Percentiles rank a stretch among this genome's conserved stretches.
Conservation (phyloP, 2,113 vertebrate species). For the Sylvilagus bachmani region DNA sequence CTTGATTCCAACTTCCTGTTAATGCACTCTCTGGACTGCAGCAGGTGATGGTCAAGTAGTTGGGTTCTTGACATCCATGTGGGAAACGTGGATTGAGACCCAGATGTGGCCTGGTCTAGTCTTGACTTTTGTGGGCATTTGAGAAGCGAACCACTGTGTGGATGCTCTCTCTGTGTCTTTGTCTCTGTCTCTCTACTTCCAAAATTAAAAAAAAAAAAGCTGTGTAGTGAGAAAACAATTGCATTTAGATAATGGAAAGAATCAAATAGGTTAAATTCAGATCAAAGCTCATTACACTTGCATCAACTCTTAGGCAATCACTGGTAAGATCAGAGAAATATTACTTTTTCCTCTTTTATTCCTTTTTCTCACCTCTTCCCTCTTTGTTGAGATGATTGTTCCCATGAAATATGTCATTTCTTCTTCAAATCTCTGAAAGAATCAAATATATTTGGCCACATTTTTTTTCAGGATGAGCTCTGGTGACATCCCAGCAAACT, state of each 20-base stretch:
- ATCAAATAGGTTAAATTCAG: constrained; percentile 74
- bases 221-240: constrained; percentile 67
- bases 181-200: too few relatives aligned
- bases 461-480: constrained; percentile 73
- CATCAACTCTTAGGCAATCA: constrained; percentile 67
- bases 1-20: too few relatives aligned
- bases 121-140: too few relatives aligned
- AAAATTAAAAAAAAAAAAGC: too few relatives aligned
- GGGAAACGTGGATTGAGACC: too few relatives aligned
- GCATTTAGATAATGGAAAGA: constrained; percentile 75
- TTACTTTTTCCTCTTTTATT: constrained; percentile 56
- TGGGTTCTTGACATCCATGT: too few relatives aligned
- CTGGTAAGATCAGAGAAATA: constrained; percentile 73
- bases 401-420: constrained; percentile 74
- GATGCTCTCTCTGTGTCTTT: too few relatives aligned
- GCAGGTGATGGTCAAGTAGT: too few relatives aligned
- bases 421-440: neutral
- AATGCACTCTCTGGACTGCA: too few relatives aligned
- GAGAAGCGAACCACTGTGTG: too few relatives aligned
- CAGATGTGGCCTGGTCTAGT: too few relatives aligned
- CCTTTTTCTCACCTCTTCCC: neutral
- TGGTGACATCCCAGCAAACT: constrained; percentile 71
- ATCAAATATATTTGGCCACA: constrained; percentile 71
- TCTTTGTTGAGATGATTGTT: constrained; percentile 68
- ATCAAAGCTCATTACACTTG: constrained; percentile 79